A percentile compares a stretch with the other conserved stretches of the same genome.
These are phyloP conservation scores for Camponotus fellah DNA, from an alignment of 2,888 invertebrate species.

Conservation along the genomic window DNA sequence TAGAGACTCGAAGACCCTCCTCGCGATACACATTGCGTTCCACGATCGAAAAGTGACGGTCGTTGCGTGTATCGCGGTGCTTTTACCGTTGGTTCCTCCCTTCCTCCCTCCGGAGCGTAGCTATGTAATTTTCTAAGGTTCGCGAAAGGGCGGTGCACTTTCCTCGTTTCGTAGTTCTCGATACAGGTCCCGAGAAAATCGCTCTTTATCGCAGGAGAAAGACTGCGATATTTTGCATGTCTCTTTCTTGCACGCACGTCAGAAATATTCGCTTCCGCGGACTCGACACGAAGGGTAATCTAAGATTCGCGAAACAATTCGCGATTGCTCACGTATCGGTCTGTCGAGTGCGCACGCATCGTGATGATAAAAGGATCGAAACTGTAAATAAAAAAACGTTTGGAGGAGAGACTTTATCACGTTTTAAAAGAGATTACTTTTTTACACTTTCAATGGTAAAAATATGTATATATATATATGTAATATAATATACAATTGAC, in stretches of 20 bases:
- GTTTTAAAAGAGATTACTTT: conserved; percentile 3
- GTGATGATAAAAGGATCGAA: background rate
- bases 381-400: background rate
- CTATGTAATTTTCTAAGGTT: conserved; percentile 49
- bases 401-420: background rate
- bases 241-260: background rate
- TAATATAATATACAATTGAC: conserved; percentile 33
- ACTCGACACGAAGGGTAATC: background rate
- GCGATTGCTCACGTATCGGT: background rate
- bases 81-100: conserved; percentile 42
- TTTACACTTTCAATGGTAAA: background rate
- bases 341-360: background rate
- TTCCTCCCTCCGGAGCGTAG: background rate
- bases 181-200: conserved; percentile 57
- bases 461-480: background rate
- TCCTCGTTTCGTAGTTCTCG: conserved; percentile 18
- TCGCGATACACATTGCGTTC: conserved; percentile 42
- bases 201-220: conserved; percentile 40
- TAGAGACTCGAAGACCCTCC: conserved; percentile 44
- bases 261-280: background rate
- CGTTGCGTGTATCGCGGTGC: conserved; percentile 62
- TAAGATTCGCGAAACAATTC: conserved; percentile 7
- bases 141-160: conserved; percentile 38
- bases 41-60: conserved; percentile 49
- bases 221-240: background rate